Conservation (phyloP, 2,888 invertebrate genomes). For the Stenotaenia linearis region DNA sequence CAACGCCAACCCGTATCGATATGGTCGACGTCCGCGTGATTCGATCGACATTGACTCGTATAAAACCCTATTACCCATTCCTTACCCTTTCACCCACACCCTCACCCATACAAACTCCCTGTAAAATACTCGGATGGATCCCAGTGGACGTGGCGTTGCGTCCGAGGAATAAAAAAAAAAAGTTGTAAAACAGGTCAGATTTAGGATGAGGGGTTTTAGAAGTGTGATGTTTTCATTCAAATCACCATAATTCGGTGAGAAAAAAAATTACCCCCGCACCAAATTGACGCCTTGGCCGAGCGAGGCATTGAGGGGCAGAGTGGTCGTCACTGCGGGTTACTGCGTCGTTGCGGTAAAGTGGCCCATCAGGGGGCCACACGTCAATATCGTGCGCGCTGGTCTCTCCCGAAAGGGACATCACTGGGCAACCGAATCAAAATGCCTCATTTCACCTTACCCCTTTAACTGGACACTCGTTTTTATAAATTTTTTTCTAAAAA, state of each 20-base stretch:
- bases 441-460: background rate
- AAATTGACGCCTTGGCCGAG: conserved; percentile 13
- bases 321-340: conserved; percentile 5
- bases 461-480: background rate
- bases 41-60: background rate
- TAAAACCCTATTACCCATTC: conserved; percentile 2
- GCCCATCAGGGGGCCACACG: conserved; percentile 14
- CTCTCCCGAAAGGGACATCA: conserved; percentile 6
- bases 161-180: background rate
- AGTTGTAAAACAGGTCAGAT: conserved; percentile 14
- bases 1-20: conserved; percentile 8
- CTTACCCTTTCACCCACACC: background rate
- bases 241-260: background rate
- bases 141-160: background rate
- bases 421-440: conserved; percentile 1
- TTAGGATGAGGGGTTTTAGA: background rate
- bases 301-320: background rate
- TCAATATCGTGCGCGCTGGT: background rate
- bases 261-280: conserved; percentile 6
- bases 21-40: background rate
- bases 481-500: background rate
- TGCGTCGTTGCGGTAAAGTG: conserved; percentile 11
- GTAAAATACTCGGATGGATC: conserved; percentile 3
- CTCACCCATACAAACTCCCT: background rate
- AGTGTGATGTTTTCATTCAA: conserved; percentile 10